Evolutionary conservation across 1,140 invertebrate genomes (phyloP), one percentile per base, ranked within the genome.

Genomic region (Ceratosolen fusciceps): DNA sequence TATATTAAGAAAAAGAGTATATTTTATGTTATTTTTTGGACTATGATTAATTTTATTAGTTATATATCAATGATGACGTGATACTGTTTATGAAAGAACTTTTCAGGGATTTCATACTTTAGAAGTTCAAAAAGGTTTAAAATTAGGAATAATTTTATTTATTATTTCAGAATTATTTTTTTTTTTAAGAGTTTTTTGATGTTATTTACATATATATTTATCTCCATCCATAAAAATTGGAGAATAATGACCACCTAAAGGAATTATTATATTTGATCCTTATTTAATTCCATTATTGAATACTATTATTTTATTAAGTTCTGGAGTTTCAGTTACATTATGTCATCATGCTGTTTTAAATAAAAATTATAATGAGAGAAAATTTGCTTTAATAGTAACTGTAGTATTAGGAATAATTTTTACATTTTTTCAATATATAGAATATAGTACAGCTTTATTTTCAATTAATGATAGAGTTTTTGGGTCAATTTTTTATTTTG

Each of bases 401-500:
- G 8, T 62, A 7, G 26, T 62, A 29, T 62, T 62, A 62, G 26
- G 58, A 62, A 29, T 62, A 29, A 29, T 62, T 29, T 62, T 62
- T 62, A 7, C 58, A 29, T 26, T 3, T 29, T 3, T 29, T 62
- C 58, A 62, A 62, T 74, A 76, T 29, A 81, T 84, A 83, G 90
- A 90, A 90, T 92, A 92, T 87, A 71, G 82, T 12, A 85, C 90
- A 85, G 83, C 91, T 1, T 77, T 83, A 1, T 94, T 93, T 88
- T 82, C 87, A 54, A 92, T 93, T 87, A 83, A 90, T 77, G 92
- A 94, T 87, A 92, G 91, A 83, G 85, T 92, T 85, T 95, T 92
- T 89, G 93, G 94, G 21, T 91, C 92, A 78, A 92, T 90, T 31
- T 95, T 95, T 90, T 95, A 93, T 91, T 89, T 95, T 88, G 91